phyloP scores from a whole-genome alignment of 2,888 invertebrate species.

The Frankliniella intonsa region DNA sequence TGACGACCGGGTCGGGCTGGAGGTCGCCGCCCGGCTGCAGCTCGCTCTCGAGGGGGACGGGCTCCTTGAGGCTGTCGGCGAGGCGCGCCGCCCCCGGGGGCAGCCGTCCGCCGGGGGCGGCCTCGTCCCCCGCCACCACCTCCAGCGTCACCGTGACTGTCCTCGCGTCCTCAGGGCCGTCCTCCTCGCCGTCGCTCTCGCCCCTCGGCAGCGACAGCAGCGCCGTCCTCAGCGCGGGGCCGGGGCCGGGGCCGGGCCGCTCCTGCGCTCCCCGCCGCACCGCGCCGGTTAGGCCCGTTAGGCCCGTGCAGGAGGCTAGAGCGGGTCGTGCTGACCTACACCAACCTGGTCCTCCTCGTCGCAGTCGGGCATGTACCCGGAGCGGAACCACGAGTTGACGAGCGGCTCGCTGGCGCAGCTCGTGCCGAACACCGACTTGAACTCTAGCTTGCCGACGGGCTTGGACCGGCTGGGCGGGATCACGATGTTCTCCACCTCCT shows the following conservation, averaged over 20 bases:
- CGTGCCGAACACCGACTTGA: conserved; percentile 4
- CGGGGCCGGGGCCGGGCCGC: not conserved
- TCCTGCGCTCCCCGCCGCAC: not conserved
- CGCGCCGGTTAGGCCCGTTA: not conserved
- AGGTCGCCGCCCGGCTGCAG: not conserved
- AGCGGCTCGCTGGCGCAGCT: conserved; percentile 2
- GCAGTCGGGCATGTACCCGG: conserved; percentile 5
- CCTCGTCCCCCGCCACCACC: not conserved
- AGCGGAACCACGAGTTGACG: conserved; percentile 8
- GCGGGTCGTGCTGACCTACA: not conserved
- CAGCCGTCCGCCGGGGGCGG: not conserved
- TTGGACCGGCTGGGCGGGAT: not conserved
- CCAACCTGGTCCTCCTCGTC: not conserved
- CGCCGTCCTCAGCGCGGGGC: not conserved
- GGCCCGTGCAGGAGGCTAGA: not conserved
- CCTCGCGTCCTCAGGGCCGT: not conserved
- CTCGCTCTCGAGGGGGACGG: not conserved
- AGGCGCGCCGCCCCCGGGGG: not conserved
- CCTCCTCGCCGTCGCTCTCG: not conserved
- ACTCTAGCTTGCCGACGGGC: not conserved
- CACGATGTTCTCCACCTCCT: not conserved
- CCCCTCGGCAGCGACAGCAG: not conserved
- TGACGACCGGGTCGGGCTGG: not conserved
- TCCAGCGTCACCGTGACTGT: not conserved
- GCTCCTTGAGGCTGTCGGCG: conserved; percentile 15